These are phyloP conservation scores for Heterodera schachtii DNA, from an alignment of 1,140 invertebrate species.

Conservation along the genomic window DNA sequence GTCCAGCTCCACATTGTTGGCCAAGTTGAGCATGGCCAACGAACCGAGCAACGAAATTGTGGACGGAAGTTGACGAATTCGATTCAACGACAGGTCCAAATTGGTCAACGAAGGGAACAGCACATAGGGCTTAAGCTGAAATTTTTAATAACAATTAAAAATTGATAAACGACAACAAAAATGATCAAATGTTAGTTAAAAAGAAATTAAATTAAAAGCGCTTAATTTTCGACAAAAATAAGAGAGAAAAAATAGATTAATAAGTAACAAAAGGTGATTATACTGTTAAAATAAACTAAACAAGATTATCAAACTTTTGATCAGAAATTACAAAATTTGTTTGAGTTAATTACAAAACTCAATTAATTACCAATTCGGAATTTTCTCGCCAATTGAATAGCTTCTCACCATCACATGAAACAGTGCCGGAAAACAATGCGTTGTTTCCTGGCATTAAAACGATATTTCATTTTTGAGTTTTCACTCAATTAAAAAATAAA, in stretches of 20 bases:
- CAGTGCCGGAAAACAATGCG: not conserved
- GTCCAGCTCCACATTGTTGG: constrained; percentile 81
- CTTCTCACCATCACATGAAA: constrained; percentile 63
- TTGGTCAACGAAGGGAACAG: constrained; percentile 23
- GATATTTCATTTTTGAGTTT: too few relatives aligned
- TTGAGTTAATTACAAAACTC: not conserved
- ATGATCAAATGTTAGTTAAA: too few relatives aligned
- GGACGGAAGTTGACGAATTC: constrained; percentile 75
- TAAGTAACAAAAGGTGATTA: too few relatives aligned
- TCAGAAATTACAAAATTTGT: too few relatives aligned
- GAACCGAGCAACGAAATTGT: constrained; percentile 83
- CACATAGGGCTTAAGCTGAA: constrained; percentile 65
- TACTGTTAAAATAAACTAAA: too few relatives aligned
- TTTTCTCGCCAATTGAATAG: constrained; percentile 8
- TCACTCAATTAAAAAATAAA: too few relatives aligned
- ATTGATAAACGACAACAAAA: not conserved
- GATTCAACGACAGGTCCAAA: constrained; percentile 35
- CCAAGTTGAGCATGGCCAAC: constrained; percentile 89
- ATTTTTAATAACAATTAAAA: not conserved
- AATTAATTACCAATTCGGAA: constrained; percentile 9
- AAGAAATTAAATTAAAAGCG: too few relatives aligned
- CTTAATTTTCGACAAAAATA: too few relatives aligned
- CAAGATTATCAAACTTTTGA: too few relatives aligned
- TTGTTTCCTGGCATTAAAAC: not conserved
- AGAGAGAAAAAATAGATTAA: too few relatives aligned